Conservation (phyloP, 2,888 invertebrate species). For the Gari tellinella region DNA sequence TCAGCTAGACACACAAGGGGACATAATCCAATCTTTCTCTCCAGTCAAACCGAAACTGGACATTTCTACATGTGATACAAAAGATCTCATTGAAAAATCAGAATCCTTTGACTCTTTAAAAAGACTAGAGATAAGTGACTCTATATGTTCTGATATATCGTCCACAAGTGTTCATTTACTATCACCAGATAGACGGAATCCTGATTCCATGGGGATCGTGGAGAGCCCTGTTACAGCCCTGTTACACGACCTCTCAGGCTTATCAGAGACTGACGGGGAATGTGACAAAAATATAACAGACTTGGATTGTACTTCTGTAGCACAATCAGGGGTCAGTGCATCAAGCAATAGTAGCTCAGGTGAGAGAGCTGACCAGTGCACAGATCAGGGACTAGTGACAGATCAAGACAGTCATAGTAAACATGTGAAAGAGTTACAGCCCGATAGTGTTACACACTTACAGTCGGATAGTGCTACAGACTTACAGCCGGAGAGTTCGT, state of each 20-base stretch:
- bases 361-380: no score
- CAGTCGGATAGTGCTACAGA: no score
- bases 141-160: slow-evolving; percentile 36
- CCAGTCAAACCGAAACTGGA: slow-evolving; percentile 26
- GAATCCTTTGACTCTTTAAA: slow-evolving; percentile 34
- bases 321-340: no score
- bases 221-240: slow-evolving; percentile 42
- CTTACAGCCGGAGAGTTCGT: no score
- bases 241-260: slow-evolving; percentile 9
- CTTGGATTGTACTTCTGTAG: no score
- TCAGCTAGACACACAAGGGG: no score
- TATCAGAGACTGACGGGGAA: slow-evolving; percentile 19
- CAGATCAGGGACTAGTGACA: no score
- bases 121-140: slow-evolving; percentile 29
- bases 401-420: no score
- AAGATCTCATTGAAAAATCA: slow-evolving; percentile 8
- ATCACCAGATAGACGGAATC: slow-evolving; percentile 56
- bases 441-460: no score
- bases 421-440: no score
- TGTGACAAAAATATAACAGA: background rate
- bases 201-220: slow-evolving; percentile 53
- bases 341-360: no score
- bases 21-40: no score
- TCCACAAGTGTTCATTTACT: slow-evolving; percentile 50
- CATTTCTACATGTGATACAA: slow-evolving; percentile 24